These are phyloP conservation scores for Panzeria rudis DNA, from an alignment of 2,888 invertebrate species.

Conservation along the genomic window DNA sequence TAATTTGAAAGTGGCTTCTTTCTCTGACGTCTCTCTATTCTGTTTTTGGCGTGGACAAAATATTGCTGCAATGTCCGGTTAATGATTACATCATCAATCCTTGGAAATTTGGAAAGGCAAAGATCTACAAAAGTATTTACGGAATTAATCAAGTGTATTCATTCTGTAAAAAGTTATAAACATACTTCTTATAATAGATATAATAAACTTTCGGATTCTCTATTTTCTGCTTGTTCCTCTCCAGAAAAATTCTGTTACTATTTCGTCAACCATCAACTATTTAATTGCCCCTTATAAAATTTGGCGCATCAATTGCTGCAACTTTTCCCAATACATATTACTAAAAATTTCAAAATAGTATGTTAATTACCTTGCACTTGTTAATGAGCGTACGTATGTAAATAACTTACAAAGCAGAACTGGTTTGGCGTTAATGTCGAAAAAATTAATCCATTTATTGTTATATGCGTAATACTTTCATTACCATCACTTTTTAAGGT, in stretches of 20 bases:
- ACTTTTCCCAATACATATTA: slow-evolving; percentile 17
- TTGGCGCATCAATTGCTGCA: slow-evolving; percentile 1
- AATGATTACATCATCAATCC: not conserved
- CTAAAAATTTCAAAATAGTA: not conserved
- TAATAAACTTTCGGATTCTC: slow-evolving; percentile 1
- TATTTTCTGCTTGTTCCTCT: slow-evolving; percentile 24
- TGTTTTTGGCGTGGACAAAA: too few species aligned
- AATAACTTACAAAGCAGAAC: too few species aligned
- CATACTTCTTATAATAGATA: slow-evolving; percentile 14
- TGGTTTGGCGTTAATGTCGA: too few species aligned
- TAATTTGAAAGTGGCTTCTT: too few species aligned
- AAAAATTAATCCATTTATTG: too few species aligned
- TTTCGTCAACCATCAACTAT: not conserved
- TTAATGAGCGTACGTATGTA: slow-evolving; percentile 5
- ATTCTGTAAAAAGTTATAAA: slow-evolving; percentile 3
- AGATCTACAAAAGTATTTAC: slow-evolving; percentile 19
- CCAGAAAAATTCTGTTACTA: not conserved
- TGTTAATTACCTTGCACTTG: not conserved
- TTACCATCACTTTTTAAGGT: too few species aligned
- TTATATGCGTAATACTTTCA: too few species aligned
- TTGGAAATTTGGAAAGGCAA: slow-evolving; percentile 12
- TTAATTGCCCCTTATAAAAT: too few species aligned
- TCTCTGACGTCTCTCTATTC: too few species aligned
- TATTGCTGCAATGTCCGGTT: too few species aligned
- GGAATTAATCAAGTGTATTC: not conserved